These are phyloP conservation scores for Atrichornis clamosus DNA, from an alignment of 2,113 vertebrate species.

Conservation along the genomic window DNA sequence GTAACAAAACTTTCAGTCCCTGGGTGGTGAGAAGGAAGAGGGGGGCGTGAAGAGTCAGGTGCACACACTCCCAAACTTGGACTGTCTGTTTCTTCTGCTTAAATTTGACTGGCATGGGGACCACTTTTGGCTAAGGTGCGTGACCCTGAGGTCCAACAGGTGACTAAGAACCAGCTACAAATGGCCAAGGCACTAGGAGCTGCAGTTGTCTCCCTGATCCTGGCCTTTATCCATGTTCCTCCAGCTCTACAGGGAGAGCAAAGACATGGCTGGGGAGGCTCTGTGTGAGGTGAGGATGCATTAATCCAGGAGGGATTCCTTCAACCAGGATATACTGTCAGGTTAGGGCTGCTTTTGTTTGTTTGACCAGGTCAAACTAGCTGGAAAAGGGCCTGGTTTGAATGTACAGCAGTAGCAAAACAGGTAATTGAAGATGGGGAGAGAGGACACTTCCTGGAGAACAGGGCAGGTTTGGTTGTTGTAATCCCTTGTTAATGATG, in stretches of 20 bases:
- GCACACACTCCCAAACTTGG: fast-evolving
- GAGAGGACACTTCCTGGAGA: not conserved
- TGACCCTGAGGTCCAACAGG: not conserved
- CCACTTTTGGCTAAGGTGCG: not conserved
- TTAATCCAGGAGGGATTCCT: not conserved
- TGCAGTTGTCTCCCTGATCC: not conserved
- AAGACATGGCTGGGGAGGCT: not conserved
- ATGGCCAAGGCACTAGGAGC: not conserved
- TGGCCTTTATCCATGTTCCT: not conserved
- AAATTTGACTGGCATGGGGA: not conserved
- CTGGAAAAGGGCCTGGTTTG: not conserved
- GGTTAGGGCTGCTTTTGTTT: not conserved
- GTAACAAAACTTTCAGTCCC: not conserved
- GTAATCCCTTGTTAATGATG: not conserved
- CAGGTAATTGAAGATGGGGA: not conserved
- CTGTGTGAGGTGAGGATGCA: not conserved
- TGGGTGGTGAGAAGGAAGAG: not conserved
- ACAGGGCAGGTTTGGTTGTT: not conserved
- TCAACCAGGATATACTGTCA: not conserved
- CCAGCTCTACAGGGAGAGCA: fast-evolving
- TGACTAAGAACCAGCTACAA: not conserved
- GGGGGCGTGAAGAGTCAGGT: not conserved
- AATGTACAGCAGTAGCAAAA: not conserved
- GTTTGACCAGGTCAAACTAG: not conserved
- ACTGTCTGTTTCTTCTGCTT: not conserved